Percentiles rank a stretch among this genome's conserved stretches.
Conservation (phyloP, 2,888 invertebrate species). For the Calameuta filiformis region DNA sequence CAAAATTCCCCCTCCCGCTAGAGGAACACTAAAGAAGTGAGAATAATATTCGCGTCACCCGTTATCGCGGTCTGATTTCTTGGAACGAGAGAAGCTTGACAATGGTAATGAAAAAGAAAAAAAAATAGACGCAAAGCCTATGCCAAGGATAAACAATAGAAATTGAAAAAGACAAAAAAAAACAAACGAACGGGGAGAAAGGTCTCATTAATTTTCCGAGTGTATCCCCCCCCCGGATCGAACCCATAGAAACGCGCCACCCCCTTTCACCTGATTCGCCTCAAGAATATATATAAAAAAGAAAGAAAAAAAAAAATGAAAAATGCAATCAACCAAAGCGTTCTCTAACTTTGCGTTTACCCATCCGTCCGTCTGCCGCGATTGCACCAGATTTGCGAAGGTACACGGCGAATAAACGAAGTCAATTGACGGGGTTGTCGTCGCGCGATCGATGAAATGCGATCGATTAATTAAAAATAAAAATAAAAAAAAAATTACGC, state of each 20-base stretch:
- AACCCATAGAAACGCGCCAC: constrained; percentile 22
- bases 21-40: not conserved
- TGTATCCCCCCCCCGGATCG: not conserved
- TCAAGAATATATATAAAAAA: constrained; percentile 23
- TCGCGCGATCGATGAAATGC: not conserved
- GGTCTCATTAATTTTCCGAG: not conserved
- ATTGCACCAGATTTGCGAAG: not conserved
- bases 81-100: not conserved
- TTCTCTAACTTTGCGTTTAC: not conserved
- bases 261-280: constrained; percentile 24
- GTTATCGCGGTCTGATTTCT: not conserved
- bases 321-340: not conserved
- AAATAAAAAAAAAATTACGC: constrained; percentile 10
- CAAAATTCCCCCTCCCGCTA: not conserved
- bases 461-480: constrained; percentile 9
- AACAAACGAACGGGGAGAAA: not conserved
- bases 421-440: not conserved
- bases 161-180: not conserved
- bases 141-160: not conserved
- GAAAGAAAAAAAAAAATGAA: constrained; percentile 14
- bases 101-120: not conserved
- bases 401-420: not conserved
- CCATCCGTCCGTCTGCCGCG: not conserved
- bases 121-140: not conserved
- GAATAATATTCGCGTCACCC: constrained; percentile 7